Base-by-base conservation (phyloP, 2,797 vertebrate genomes). In the Anguilla anguilla region DNA sequence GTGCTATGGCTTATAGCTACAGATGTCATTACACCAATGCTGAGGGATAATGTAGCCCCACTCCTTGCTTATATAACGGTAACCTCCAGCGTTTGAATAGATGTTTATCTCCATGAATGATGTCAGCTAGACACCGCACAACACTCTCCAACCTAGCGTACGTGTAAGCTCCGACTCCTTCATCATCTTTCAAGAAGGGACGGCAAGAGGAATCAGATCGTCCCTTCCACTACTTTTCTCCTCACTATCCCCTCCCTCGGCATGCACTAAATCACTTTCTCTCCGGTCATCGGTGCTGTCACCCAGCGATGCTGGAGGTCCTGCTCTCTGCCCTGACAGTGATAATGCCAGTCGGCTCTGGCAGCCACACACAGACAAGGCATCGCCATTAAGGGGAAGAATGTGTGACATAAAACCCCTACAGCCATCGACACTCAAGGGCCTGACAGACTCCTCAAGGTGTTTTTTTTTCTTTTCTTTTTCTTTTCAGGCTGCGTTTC, bases 281-380 rank as follows among this genome's bases (percentile, higher is more conserved):
- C 28, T 84, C 83, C 6, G 83, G n/a, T 84, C 53, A 11, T 57
- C 83, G 9, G n/a, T 35, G 53, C 53, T 31, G 53, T 84, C 83
- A 84, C 13, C 46, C 1, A 1, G 25, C 19, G 46, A 11, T 51
- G 46, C 43, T 87, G 85, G 90, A 90, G 91, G 90, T 89, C 89
- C 87, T 92, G 90, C 84, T 91, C 92, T 90, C 86, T 87, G 87
- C 88, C 88, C 87, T 74, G 90, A 87, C 90, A 87, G 53, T 57
- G 88, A 90, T 87, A 85, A 83, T 28, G 64, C 91, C 25, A 46
- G 55, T n/a, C 39, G 3, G 46, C 49, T 84, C 64, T 6, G 0
- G 64, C 35, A 64, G 61, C 64, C 64, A 31, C 43, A 39, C 79
- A 28, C 9, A 19, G 77, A 31, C 13, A 31, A 35, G 79, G 57